These are phyloP conservation scores for Staurois parvus DNA, from an alignment of 2,797 vertebrate genomes.

Conservation along the genomic window DNA sequence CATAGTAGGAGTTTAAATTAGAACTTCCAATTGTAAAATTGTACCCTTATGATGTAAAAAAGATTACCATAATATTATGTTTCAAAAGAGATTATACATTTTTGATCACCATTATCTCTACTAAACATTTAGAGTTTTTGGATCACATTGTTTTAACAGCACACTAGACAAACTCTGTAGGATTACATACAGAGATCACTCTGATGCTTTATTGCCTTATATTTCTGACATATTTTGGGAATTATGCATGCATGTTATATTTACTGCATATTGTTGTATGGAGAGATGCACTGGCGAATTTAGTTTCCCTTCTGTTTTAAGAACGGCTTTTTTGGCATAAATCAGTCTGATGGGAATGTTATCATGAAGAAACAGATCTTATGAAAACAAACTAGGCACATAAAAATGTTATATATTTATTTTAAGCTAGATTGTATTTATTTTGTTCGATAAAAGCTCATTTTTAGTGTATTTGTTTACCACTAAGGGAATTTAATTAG, in stretches of 20 bases:
- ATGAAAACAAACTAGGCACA: conserved; percentile 54
- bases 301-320: conserved; percentile 52
- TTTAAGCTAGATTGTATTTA: conserved; percentile 13
- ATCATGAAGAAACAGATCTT: conserved; percentile 65
- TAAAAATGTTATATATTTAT: conserved; percentile 1
- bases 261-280: conserved; percentile 63
- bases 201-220: not conserved
- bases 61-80: conserved; percentile 4
- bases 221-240: not conserved
- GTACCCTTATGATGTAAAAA: not conserved
- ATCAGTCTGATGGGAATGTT: conserved; percentile 69
- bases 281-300: conserved; percentile 64
- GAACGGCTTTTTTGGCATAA: conserved; percentile 59
- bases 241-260: conserved; percentile 35
- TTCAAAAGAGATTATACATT: not conserved
- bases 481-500: conserved; percentile 15
- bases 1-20: not conserved
- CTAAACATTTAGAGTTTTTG: conserved; percentile 10
- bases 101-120: conserved; percentile 10
- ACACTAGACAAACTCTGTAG: not conserved
- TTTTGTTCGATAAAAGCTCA: conserved; percentile 14
- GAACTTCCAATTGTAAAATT: not conserved
- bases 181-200: conserved; percentile 12
- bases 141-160: conserved; percentile 2
- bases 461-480: conserved; percentile 30